Base-by-base conservation (phyloP, 2,888 invertebrate genomes). In the Diplolepis rosae region DNA sequence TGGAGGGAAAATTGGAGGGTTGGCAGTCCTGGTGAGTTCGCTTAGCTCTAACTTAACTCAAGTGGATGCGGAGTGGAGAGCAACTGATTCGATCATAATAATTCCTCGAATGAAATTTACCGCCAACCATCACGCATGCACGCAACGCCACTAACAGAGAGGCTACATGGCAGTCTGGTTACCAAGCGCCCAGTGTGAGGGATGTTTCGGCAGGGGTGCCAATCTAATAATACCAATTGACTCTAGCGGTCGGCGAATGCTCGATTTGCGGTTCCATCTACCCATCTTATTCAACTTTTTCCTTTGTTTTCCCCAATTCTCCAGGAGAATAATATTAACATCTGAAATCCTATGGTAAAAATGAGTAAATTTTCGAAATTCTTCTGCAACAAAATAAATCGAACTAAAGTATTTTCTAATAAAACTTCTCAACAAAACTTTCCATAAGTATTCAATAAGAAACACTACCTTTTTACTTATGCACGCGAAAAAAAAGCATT, bases 221-320 rank as follows among this genome's bases (percentile, higher is more conserved):
- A 88, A 89, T 89, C 88, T 89, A 88, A 88, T 88, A 88, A 88
- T 82, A 84, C 83, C 88, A 87, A 88, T 88, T 87, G 88, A 88
- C 85, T 85, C 79, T 65, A 27, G 81, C 80, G 80, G 79, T 76
- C 79, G 79, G 74, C 81, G 85, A 83, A 83, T 80, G 84, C 85
- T 86, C 85, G 83, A 86, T 85, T 85, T 86, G 84, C 79, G 82
- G 81, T 75, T 71, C 30, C 39, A 22, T 50, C 51, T 68, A 27
- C 28, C 50, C 13, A 52, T 68, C 65, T 11, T 54, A 24, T 39
- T 39, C 18, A 18, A 39, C 18, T n/a, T n/a, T 32, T 61, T 48
- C 32, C 69, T 52, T 65, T 35, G 39, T 32, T 22, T 13, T 11
- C n/a, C 18, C 18, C 30, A n/a, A 28, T 30, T 68, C 42, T 66